Percentiles rank a stretch among this genome's conserved stretches.
Evolutionary conservation across 92 coral and sea anemone species (phyloP).

Genomic region (Palythoa grandis): DNA sequence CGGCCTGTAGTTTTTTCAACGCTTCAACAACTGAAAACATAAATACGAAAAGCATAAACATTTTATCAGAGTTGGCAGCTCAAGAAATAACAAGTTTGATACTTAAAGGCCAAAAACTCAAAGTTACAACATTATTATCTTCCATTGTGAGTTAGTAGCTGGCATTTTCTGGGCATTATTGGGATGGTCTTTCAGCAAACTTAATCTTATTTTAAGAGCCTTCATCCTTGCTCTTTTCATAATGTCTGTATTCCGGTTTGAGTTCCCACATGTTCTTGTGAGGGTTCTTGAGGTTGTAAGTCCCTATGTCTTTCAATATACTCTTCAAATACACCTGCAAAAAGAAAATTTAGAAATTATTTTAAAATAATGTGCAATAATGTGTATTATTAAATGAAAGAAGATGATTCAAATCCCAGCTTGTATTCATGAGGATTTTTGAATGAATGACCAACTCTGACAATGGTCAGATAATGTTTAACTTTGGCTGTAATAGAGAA

Average conservation of each 20-base stretch:
- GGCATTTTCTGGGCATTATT: not conserved
- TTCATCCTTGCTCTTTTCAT: slow-evolving; percentile 62
- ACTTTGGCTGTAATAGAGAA: too few relatives aligned
- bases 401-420: not conserved
- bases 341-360: not conserved
- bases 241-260: slow-evolving; percentile 96
- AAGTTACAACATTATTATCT: not conserved
- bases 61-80: not conserved
- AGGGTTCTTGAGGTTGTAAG: slow-evolving; percentile 95
- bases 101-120: not conserved
- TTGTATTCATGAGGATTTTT: too few relatives aligned
- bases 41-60: not conserved
- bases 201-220: slow-evolving; percentile 12
- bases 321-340: slow-evolving; percentile 89
- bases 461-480: too few relatives aligned
- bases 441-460: too few relatives aligned
- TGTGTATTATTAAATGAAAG: not conserved
- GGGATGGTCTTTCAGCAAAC: not conserved
- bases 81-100: not conserved
- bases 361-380: not conserved
- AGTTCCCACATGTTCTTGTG: slow-evolving; percentile 99
- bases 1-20: not conserved
- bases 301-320: slow-evolving; percentile 88
- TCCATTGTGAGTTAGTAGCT: not conserved
- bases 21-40: not conserved